Base-by-base conservation (phyloP, 2,888 invertebrate species). In the Macaria liturata region DNA sequence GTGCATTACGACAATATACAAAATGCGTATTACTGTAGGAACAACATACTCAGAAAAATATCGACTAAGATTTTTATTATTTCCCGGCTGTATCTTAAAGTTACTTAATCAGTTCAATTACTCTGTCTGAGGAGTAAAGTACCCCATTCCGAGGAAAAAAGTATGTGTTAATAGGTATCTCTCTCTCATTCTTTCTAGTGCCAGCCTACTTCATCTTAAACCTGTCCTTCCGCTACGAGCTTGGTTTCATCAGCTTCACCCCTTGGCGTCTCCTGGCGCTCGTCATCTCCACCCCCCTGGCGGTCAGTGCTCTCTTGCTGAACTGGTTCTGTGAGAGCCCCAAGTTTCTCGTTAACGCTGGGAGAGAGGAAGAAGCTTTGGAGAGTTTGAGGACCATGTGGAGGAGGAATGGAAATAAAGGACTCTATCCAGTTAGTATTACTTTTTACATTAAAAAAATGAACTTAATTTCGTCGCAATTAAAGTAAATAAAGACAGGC, bases 251-350 rank as follows among this genome's bases (percentile, higher is more conserved):
- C 30, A 59, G 52, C 3, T 77, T 78, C 57, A 72, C 70, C 0
- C 78, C 81, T 9, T 83, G 82, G 82, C 66, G 82, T 39, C 65
- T 84, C 32, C 57, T 81, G 44, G 61, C 66, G 20, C 61, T 82
- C 9, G 65, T 89, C 4, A 75, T 88, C 53, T 80, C 93, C 5
- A 37, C 94, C 8, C 94, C 95, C 0, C 91, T 93, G 46, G 73
- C 94, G 0, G 63, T 93, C 4, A 93, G 94, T 45, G 92, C 92
- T 0, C 54, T 93, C n/a, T 76, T 91, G 0, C 75, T 94, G 30
- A 82, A 89, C 47, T 84, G 92, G 55, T 88, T 93, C 61, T 93
- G 94, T n/a, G 95, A 96, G 76, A 95, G 95, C 73, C 95, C 95
- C 0, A 95, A 95, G 78, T 95, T 94, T 75, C 80, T 95, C 6